Percentiles rank a stretch among this genome's conserved stretches.
These are phyloP conservation scores for Glomeris maerens DNA, from an alignment of 1,140 invertebrate genomes.

Conservation along the genomic window DNA sequence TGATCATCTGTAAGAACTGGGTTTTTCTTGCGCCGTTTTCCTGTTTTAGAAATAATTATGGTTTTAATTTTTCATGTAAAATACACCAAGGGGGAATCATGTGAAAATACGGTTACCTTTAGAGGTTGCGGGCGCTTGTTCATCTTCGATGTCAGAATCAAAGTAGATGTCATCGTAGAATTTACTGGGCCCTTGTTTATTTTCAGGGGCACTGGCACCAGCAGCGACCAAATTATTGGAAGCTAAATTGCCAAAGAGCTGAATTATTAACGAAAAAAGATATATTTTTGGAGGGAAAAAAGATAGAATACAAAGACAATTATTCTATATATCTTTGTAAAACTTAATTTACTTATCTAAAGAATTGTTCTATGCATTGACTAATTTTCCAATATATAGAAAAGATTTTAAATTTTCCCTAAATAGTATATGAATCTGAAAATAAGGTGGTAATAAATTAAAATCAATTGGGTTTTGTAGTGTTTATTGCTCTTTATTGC, in stretches of 20 bases:
- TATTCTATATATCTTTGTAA: background rate
- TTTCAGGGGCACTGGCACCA: background rate
- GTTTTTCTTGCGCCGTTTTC: conserved; percentile 13
- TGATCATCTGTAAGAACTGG: conserved; percentile 32
- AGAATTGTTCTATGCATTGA: background rate
- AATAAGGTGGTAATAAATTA: background rate
- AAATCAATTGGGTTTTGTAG: background rate
- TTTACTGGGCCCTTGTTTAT: background rate
- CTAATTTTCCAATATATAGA: background rate
- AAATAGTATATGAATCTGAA: background rate
- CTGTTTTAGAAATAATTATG: background rate
- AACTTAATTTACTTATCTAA: background rate
- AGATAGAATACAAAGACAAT: background rate
- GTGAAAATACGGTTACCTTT: background rate
- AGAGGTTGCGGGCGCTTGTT: conserved; percentile 14
- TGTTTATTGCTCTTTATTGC: background rate
- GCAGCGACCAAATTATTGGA: too few relatives aligned
- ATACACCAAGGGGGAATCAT: background rate
- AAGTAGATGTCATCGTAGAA: conserved; percentile 36
- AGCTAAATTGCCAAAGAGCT: too few relatives aligned
- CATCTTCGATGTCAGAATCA: conserved; percentile 36
- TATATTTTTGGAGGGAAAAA: background rate
- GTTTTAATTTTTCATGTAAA: background rate
- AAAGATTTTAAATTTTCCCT: background rate
- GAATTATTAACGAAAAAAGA: too few relatives aligned